Conservation (phyloP, 2,113 vertebrate genomes). For the Ictidomys tridecemlineatus region DNA sequence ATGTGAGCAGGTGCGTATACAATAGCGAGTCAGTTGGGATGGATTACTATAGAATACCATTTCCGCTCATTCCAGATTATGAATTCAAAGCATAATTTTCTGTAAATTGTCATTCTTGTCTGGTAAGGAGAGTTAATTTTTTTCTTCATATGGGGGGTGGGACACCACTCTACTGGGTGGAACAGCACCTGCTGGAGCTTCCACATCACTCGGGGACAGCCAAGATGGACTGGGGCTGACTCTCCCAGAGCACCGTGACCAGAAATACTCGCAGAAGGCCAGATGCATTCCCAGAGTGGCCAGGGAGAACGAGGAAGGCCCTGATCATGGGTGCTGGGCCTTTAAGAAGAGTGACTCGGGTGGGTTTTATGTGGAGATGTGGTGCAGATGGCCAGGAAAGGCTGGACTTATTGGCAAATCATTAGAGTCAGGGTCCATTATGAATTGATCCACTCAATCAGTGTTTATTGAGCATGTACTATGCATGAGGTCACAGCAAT, state of each 20-base stretch:
- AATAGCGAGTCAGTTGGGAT: constrained; percentile 77
- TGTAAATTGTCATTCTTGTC: constrained; percentile 76
- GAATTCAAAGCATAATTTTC: constrained; percentile 70
- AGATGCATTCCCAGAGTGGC: accelerated
- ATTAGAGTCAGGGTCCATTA: too few relatives aligned
- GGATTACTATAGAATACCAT: constrained; percentile 63
- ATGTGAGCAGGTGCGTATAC: constrained; percentile 79
- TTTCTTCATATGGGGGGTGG: neutral
- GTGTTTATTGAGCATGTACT: neutral
- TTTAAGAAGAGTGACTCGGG: neutral
- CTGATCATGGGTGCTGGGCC: neutral
- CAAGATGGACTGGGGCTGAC: accelerated
- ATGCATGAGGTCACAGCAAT: accelerated
- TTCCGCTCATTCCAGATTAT: constrained; percentile 67
- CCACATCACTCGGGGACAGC: neutral
- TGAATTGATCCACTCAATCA: neutral
- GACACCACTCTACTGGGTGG: neutral
- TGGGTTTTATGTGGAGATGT: neutral
- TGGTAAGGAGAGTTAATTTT: constrained; percentile 70
- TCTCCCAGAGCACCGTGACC: neutral
- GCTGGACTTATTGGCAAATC: neutral
- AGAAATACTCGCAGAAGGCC: neutral
- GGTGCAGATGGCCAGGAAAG: neutral
- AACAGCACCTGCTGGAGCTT: neutral
- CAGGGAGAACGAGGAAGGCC: neutral